Evolutionary conservation across 2,888 invertebrate genomes (phyloP), one percentile per base, ranked within the genome.

Genomic region (Pegoplata infirma): DNA sequence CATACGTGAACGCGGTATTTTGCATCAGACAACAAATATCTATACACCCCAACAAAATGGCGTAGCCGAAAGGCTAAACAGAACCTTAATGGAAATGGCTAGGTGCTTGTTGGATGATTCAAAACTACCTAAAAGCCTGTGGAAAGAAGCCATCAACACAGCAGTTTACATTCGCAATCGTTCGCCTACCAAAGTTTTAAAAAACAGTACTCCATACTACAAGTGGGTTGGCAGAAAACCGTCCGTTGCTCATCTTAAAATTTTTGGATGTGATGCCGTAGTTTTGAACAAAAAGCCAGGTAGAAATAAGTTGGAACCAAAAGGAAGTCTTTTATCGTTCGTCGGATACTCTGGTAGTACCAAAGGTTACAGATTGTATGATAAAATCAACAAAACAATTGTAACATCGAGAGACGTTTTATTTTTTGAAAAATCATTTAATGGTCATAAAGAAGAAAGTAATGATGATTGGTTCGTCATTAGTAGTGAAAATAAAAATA

Each of bases 91-190:
- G 32, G 32, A 32, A 32, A 32, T 32, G 32, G 5, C 32, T 2
- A 5, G 32, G 8, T 32, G 32, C 10, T 7, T 32, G 32, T 32
- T 32, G 10, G 32, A 5, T 7, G 32, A 32, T 32, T 32, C 32
- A 32, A 55, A 53, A 5, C 28, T 81, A 49, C 72, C 74, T 0
- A 67, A 83, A 53, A 61, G 25, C 67, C 21, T 82, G 19, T 82
- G 81, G 81, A 73, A 81, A 7, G 81, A 82, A 61, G 76, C 79
- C 4, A 49, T 83, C 3, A 80, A 76, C 59, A 80, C 82, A 0
- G 81, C 81, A n/a, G 66, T 63, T 1, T 82, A 81, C 23, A 76
- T 82, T 1, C 25, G 81, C 64, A 83, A 82, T 68, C 75, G 80
- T 8, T 80, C 69, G 3, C 68, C 68, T 6, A 72, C 80, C 0